A percentile compares a stretch with the other conserved stretches of the same genome.
Evolutionary conservation across 2,888 invertebrate genomes (phyloP).

Genomic region (Elaeidobius kamerunicus): DNA sequence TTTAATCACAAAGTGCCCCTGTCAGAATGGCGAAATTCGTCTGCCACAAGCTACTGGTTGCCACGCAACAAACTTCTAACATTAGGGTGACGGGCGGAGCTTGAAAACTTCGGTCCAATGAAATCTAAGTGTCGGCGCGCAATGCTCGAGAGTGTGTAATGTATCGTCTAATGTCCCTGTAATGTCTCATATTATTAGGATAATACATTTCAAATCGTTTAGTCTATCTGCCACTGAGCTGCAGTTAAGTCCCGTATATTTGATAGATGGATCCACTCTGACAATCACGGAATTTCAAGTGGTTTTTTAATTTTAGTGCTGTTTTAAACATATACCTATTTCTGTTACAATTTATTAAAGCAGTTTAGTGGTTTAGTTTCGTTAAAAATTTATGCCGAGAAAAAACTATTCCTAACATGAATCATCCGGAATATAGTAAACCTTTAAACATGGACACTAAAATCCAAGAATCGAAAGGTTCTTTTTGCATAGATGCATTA

Average conservation of each 20-base stretch:
- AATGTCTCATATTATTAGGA: conserved; percentile 52
- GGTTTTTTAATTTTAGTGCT: not conserved
- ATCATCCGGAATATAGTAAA: conserved; percentile 36
- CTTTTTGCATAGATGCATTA: conserved; percentile 89
- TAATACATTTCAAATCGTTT: conserved; percentile 52
- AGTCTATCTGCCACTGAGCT: conserved; percentile 48
- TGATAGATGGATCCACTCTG: conserved; percentile 8
- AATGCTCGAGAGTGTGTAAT: conserved; percentile 47
- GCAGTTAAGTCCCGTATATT: conserved; percentile 33
- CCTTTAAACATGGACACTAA: conserved; percentile 46
- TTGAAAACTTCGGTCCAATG: conserved; percentile 43
- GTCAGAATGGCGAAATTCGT: conserved; percentile 40
- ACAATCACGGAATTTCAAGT: not conserved
- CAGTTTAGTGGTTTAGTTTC: no score
- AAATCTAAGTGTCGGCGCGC: conserved; percentile 41
- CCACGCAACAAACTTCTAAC: conserved; percentile 41
- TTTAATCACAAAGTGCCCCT: conserved; percentile 28
- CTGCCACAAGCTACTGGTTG: conserved; percentile 35
- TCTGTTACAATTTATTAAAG: conserved; percentile 44
- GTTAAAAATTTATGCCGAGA: no score
- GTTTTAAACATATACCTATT: not conserved
- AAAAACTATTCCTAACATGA: no score
- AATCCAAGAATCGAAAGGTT: conserved; percentile 53
- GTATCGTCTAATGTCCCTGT: conserved; percentile 52
- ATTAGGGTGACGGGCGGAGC: conserved; percentile 43